Evolutionary conservation across 92 coral and sea anemone species (phyloP).

Genomic region (Phenganax subtilis): DNA sequence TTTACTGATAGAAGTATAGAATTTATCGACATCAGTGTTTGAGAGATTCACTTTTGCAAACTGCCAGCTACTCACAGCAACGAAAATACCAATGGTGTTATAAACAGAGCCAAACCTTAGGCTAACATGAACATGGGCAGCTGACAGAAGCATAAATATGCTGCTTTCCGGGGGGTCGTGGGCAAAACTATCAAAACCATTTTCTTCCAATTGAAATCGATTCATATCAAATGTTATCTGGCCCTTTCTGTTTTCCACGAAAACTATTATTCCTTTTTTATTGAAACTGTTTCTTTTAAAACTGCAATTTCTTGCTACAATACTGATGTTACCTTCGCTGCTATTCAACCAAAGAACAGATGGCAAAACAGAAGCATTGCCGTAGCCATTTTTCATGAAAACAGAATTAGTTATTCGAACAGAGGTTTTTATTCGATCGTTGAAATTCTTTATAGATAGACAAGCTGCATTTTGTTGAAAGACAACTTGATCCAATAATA

Average conservation of each 20-base stretch:
- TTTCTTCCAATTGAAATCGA: conserved; percentile 2
- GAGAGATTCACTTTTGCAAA: neutral
- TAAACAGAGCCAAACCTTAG: neutral
- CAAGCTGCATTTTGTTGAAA: conserved; percentile 36
- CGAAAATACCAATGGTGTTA: conserved; percentile 17
- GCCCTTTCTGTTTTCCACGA: conserved; percentile 13
- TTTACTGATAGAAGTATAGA: neutral
- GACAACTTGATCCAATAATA: conserved; percentile 7
- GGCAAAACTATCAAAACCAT: neutral
- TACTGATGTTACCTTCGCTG: neutral
- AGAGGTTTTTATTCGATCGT: neutral
- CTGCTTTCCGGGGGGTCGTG: neutral
- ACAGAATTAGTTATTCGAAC: conserved; percentile 22
- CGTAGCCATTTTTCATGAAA: conserved; percentile 30
- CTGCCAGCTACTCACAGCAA: neutral
- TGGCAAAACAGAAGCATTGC: neutral
- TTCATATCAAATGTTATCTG: neutral
- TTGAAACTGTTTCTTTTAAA: conserved; percentile 5
- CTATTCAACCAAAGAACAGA: neutral
- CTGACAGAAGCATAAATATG: neutral
- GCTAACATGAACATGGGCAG: neutral
- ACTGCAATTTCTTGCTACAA: conserved; percentile 16
- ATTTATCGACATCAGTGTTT: neutral
- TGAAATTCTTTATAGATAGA: neutral
- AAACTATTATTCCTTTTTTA: conserved; percentile 10